Conservation (phyloP, 1,140 invertebrate species). For the Drosophila oshimai region DNA sequence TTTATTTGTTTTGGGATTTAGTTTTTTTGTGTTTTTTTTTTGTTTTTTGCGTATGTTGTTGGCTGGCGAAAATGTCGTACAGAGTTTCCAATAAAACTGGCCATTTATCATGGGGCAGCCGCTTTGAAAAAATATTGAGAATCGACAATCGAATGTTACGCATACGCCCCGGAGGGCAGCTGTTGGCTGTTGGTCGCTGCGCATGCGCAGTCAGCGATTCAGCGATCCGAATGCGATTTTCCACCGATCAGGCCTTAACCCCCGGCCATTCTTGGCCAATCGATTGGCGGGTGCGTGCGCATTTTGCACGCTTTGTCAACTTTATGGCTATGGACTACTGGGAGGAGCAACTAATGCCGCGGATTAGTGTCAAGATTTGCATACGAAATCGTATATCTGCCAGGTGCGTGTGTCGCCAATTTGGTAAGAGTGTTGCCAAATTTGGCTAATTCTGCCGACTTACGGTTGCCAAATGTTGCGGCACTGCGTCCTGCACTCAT, state of each 20-base stretch:
- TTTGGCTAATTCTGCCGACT: conserved; percentile 41
- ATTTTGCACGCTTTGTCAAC: conserved; percentile 76
- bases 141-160: conserved; percentile 64
- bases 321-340: conserved; percentile 16
- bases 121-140: conserved; percentile 30
- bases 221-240: conserved; percentile 42
- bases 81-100: conserved; percentile 77
- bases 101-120: conserved; percentile 64
- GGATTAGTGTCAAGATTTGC: conserved; percentile 82
- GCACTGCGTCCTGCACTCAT: conserved; percentile 23
- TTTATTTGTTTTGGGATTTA: conserved; percentile 36
- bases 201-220: conserved; percentile 20
- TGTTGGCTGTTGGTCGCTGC: conserved; percentile 33
- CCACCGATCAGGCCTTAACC: conserved; percentile 64
- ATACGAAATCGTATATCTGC: conserved; percentile 74
- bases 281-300: conserved; percentile 9
- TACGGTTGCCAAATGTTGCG: conserved; percentile 3
- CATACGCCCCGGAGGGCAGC: conserved; percentile 73
- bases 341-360: conserved; percentile 62
- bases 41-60: conserved; percentile 13
- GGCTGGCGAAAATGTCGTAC: conserved; percentile 74
- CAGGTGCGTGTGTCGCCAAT: conserved; percentile 40
- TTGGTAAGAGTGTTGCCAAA: conserved; percentile 53
- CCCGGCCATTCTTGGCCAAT: conserved; percentile 27
- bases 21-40: conserved; percentile 24